Evolutionary conservation across 1,140 invertebrate species (phyloP).

Genomic region (Temnothorax nylanderi): DNA sequence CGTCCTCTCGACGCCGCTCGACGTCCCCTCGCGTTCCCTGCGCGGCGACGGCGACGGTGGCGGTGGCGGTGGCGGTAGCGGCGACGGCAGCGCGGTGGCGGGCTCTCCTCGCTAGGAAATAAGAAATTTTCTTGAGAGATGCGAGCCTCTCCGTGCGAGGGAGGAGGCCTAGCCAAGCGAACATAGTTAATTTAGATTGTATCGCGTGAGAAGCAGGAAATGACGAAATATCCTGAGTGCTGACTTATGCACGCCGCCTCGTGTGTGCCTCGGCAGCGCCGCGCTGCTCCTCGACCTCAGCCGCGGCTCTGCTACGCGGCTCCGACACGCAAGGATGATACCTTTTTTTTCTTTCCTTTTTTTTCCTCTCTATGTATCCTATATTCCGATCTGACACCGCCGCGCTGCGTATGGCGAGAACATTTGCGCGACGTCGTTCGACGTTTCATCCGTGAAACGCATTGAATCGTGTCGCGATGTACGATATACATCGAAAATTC

Average conservation of each 20-base stretch:
- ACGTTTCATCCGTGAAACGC: not conserved
- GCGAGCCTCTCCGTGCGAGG: constrained; percentile 74
- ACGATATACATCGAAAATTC: not conserved
- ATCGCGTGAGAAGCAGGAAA: constrained; percentile 86
- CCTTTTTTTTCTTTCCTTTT: constrained; percentile 35
- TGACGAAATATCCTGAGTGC: constrained; percentile 86
- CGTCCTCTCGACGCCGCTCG: constrained; percentile 31
- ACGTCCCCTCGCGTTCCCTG: constrained; percentile 50
- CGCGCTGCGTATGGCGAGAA: not conserved
- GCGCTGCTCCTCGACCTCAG: constrained; percentile 76
- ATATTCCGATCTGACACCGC: not conserved
- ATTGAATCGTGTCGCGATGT: not conserved
- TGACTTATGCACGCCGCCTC: constrained; percentile 81
- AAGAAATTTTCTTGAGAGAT: constrained; percentile 84
- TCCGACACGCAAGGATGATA: constrained; percentile 74
- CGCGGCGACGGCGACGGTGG: constrained; percentile 53
- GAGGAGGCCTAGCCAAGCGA: constrained; percentile 85
- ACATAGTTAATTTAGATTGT: constrained; percentile 87
- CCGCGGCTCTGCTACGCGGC: constrained; percentile 67
- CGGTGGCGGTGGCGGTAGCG: constrained; percentile 15
- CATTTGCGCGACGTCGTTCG: not conserved
- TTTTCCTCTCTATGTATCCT: constrained; percentile 9
- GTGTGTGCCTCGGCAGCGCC: constrained; percentile 74
- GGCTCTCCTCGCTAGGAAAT: constrained; percentile 81
- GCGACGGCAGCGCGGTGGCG: constrained; percentile 5